Base-by-base conservation (phyloP, 2,797 vertebrate genomes). In the Uromys caudimaculatus region DNA sequence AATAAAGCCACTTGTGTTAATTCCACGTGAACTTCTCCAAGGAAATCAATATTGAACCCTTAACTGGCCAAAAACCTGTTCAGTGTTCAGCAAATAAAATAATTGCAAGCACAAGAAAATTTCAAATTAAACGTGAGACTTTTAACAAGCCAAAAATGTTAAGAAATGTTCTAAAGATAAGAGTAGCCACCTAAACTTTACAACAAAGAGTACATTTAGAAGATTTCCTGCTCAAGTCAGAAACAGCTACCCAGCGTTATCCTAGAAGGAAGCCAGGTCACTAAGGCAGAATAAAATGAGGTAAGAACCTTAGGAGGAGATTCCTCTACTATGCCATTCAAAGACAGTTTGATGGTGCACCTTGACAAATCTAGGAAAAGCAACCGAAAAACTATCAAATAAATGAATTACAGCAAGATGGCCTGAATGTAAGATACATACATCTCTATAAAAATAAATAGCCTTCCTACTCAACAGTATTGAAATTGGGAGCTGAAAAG, bases 41-140 rank as follows among this genome's bases (percentile, higher is more conserved):
- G n/a, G 56, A 95, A 76, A 85, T 91, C 60, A 92, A 95, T 96
- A 90, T 90, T 84, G 50, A 96, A 89, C 64, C 50, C 90, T 86
- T 44, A 69, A 85, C 41, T 78, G 54, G 62, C 21, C 29, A 89
- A 38, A 93, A 95, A 78, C 52, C 50, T 93, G 56, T 86, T 93
- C 71, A 16, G 38, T 56, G 88, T 97, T 92, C 78, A 69, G n/a
- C 41, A 14, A 75, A 60, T 85, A 94, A 81, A 89, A 95, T 73
- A 73, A 83, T 56, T 67, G 69, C 81, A 93, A 96, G 81, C 11
- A 90, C 35, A 91, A 91, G 41, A 96, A 67, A 95, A 76, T 89
- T 92, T 95, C 35, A 92, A 88, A 94, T 95, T 32, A 93, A 92
- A 94, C 38, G 89, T 91, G 64, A 95, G 87, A 95, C 17, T 35